These are phyloP conservation scores for Ascidia mentula DNA, from an alignment of 23 tunicate species.

Conservation along the genomic window DNA sequence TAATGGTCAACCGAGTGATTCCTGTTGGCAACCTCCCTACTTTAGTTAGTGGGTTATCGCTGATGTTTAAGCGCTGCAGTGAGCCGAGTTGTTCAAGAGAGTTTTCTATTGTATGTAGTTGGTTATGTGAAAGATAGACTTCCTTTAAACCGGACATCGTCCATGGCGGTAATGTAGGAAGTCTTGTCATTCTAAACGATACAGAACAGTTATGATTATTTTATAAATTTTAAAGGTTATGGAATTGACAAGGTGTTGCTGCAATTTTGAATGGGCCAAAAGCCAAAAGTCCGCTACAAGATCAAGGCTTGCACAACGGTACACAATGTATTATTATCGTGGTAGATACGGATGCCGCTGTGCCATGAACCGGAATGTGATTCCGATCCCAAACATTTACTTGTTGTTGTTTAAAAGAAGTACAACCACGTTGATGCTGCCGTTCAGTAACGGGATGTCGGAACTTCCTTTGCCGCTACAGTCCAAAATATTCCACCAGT, in stretches of 20 bases:
- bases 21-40: background rate
- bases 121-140: background rate
- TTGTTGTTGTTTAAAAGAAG: background rate
- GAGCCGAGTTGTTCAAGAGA: background rate
- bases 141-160: background rate
- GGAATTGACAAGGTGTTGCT: no score
- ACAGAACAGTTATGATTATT: background rate
- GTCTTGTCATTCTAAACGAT: background rate
- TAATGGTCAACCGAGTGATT: background rate
- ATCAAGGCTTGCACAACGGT: no score
- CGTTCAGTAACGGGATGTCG: background rate
- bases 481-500: background rate
- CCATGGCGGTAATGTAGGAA: background rate
- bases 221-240: no score
- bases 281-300: no score
- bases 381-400: no score
- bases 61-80: background rate
- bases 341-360: no score
- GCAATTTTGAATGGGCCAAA: background rate
- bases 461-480: background rate
- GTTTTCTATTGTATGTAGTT: background rate
- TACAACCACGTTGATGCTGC: background rate
- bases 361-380: no score
- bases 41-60: background rate
- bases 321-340: no score